Conservation (phyloP, 2,797 vertebrate species). For the Rhabdophis nuchalis region DNA sequence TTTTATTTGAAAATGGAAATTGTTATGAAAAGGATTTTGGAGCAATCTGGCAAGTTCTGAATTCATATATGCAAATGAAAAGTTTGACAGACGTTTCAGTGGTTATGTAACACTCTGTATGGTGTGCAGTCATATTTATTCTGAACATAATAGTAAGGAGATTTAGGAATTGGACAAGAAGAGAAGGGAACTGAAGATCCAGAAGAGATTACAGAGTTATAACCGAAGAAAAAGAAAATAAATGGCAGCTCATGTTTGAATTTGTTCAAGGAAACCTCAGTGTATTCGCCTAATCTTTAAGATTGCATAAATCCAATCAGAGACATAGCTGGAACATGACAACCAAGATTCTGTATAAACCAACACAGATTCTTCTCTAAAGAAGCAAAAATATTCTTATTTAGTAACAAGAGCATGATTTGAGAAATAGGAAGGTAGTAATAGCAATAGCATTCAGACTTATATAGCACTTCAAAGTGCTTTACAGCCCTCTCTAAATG, state of each 20-base stretch:
- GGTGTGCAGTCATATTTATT: not conserved
- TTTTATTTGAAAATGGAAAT: conserved; percentile 20
- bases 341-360: not conserved
- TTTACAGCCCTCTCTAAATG: no score
- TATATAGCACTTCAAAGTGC: no score
- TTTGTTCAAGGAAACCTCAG: not conserved
- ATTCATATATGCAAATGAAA: not conserved
- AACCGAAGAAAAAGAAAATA: not conserved
- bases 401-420: not conserved
- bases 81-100: conserved; percentile 10
- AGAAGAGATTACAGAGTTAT: not conserved
- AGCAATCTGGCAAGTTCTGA: not conserved
- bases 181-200: not conserved
- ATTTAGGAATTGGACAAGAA: not conserved
- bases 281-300: not conserved
- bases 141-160: not conserved
- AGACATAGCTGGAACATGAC: not conserved
- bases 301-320: not conserved
- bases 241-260: no score
- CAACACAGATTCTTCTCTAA: not conserved
- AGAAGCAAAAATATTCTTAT: not conserved
- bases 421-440: not conserved
- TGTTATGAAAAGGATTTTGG: conserved; percentile 24
- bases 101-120: not conserved
- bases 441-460: no score